Conservation (phyloP, 2,888 invertebrate species). For the Megalurothrips usitatus region DNA sequence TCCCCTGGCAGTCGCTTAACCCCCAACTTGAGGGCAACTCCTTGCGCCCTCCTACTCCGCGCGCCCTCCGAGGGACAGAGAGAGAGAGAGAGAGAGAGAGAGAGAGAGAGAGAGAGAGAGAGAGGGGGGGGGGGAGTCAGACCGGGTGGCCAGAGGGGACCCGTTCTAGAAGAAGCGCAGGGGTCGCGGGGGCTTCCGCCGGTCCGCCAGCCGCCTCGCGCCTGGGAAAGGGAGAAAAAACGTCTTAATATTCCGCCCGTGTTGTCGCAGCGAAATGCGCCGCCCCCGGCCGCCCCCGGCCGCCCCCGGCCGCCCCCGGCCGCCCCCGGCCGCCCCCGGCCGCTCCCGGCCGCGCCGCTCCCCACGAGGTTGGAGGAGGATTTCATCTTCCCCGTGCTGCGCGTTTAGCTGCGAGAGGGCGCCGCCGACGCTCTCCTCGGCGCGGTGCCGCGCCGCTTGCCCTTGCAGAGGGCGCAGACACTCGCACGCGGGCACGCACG, state of each 20-base stretch:
- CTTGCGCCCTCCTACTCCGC: not conserved
- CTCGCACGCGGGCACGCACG: too few relatives aligned
- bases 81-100: too few relatives aligned
- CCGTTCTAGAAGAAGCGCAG: not conserved
- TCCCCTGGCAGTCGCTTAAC: constrained; percentile 25
- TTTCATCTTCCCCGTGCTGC: constrained; percentile 9
- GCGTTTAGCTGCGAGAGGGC: constrained; percentile 11
- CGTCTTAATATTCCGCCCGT: constrained; percentile 18
- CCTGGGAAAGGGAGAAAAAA: not conserved
- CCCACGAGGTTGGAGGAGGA: constrained; percentile 1
- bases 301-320: not conserved
- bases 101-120: too few relatives aligned
- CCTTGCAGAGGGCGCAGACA: too few relatives aligned
- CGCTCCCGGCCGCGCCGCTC: not conserved
- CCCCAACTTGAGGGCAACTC: constrained; percentile 9
- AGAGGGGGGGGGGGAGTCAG: too few relatives aligned
- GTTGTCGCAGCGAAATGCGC: constrained; percentile 1
- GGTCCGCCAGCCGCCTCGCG: too few relatives aligned
- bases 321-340: not conserved
- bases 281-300: not conserved
- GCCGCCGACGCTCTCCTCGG: not conserved
- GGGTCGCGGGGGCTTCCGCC: too few relatives aligned
- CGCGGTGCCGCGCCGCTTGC: too few relatives aligned
- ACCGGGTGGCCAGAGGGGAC: not conserved
- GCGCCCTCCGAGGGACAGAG: too few relatives aligned